A percentile compares a stretch with the other conserved stretches of the same genome.
phyloP scores from a whole-genome alignment of 2,113 vertebrate species.

The Carlito syrichta region DNA sequence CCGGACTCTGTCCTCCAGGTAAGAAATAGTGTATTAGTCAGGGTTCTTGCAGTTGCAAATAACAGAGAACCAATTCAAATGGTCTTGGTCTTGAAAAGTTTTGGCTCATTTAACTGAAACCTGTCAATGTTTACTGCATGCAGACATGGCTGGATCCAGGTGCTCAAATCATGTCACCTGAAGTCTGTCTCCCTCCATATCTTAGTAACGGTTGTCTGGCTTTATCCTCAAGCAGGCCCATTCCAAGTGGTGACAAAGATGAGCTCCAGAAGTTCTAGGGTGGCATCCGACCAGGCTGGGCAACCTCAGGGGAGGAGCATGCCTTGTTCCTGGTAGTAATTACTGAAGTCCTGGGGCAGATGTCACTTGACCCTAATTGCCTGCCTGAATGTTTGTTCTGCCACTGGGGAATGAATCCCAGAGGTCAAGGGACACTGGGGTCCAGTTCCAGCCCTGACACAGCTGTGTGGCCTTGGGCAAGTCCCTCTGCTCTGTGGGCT shows the following conservation, averaged over 20 bases:
- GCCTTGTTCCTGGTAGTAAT: not conserved
- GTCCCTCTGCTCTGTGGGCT: not conserved
- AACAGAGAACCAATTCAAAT: not conserved
- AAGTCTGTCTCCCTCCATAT: not conserved
- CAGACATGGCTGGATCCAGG: slow-evolving; percentile 15
- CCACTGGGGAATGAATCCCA: not conserved
- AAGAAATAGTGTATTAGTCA: not conserved
- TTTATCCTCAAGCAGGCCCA: not conserved
- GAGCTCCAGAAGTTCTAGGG: not conserved
- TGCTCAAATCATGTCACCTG: not conserved
- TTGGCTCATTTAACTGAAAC: not conserved
- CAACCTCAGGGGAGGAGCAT: not conserved
- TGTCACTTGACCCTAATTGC: not conserved
- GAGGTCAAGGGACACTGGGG: not conserved
- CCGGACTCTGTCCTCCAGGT: not conserved
- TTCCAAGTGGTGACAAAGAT: not conserved
- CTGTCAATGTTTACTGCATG: not conserved
- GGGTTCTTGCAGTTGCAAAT: not conserved
- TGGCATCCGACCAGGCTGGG: not conserved
- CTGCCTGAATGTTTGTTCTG: not conserved
- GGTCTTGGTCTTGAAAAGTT: not conserved
- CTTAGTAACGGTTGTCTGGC: not conserved
- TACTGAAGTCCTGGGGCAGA: not conserved
- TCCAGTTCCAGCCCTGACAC: not conserved
- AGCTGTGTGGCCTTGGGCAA: not conserved